Conservation (phyloP, 2,888 invertebrate species). For the Polyommatus iphigenia region DNA sequence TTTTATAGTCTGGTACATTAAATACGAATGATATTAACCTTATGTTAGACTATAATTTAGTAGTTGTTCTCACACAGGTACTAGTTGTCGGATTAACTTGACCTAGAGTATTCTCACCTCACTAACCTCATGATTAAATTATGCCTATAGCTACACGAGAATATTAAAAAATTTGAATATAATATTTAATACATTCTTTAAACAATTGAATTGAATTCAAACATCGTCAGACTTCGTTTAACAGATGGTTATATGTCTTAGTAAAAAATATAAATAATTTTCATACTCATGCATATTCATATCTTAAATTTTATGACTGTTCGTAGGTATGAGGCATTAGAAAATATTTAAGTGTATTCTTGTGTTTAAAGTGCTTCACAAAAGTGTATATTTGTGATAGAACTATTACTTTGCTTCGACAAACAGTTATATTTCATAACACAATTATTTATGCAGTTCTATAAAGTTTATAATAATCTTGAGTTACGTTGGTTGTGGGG, state of each 20-base stretch:
- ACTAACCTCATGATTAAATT: not conserved
- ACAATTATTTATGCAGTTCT: not conserved
- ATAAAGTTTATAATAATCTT: slow-evolving; percentile 12
- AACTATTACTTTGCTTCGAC: not conserved
- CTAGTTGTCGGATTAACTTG: too few relatives aligned
- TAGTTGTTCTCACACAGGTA: too few relatives aligned
- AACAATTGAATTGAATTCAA: slow-evolving; percentile 11
- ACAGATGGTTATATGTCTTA: not conserved
- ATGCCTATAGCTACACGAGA: not conserved
- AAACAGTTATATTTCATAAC: not conserved
- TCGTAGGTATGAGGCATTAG: not conserved
- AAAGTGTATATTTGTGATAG: not conserved
- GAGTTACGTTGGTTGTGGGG: not conserved
- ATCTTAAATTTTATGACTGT: not conserved
- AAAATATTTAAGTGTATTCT: slow-evolving; percentile 23
- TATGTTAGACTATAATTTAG: too few relatives aligned
- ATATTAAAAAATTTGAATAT: not conserved
- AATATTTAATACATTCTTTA: not conserved
- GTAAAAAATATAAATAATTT: slow-evolving; percentile 1
- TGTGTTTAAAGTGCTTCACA: not conserved
- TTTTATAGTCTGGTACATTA: too few relatives aligned
- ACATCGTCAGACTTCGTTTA: slow-evolving; percentile 22
- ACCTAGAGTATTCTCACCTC: not conserved
- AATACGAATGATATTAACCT: too few relatives aligned
- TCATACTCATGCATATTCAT: slow-evolving; percentile 20